Evolutionary conservation across 2,113 vertebrate species (phyloP).

Genomic region (Cololabis saira): DNA sequence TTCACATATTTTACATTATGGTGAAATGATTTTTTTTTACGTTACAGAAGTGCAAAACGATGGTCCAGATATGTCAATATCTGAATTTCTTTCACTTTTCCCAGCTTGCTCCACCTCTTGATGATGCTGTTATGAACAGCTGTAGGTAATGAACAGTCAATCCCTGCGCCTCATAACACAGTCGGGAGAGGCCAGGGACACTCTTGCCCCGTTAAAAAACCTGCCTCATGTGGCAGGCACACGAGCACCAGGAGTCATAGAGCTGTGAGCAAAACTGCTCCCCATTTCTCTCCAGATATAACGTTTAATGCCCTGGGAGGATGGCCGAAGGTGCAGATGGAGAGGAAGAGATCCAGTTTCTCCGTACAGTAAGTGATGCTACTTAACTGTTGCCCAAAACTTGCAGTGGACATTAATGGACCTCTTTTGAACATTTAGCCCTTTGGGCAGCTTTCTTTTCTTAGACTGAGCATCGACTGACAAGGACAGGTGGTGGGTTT

Average conservation of each 20-base stretch:
- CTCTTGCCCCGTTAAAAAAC: conserved; percentile 55
- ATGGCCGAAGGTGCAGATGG: conserved; percentile 92
- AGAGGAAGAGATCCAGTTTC: conserved; percentile 93
- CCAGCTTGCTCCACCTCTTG: conserved; percentile 69
- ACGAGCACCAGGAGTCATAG: conserved; percentile 11
- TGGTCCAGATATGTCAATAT: not conserved
- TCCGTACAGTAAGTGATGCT: conserved; percentile 88
- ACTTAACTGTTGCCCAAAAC: conserved; percentile 9
- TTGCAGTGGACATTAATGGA: not conserved
- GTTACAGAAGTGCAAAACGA: not conserved
- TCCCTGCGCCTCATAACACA: conserved; percentile 49
- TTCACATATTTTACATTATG: not conserved
- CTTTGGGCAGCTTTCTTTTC: conserved; percentile 9
- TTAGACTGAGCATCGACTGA: conserved; percentile 55
- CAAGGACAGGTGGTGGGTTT: conserved; percentile 73
- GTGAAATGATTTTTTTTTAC: not conserved
- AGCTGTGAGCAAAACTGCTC: conserved; percentile 18
- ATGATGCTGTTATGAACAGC: conserved; percentile 57
- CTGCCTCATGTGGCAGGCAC: conserved; percentile 19
- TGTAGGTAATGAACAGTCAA: conserved; percentile 57
- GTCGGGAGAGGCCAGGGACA: conserved; percentile 42
- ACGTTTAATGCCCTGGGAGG: conserved; percentile 47
- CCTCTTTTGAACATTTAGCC: conserved; percentile 7
- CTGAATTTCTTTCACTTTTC: conserved; percentile 11
- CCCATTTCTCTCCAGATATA: conserved; percentile 35